Evolutionary conservation across 2,113 vertebrate genomes (phyloP).

Genomic region (Neolamprologus caudopunctatus): DNA sequence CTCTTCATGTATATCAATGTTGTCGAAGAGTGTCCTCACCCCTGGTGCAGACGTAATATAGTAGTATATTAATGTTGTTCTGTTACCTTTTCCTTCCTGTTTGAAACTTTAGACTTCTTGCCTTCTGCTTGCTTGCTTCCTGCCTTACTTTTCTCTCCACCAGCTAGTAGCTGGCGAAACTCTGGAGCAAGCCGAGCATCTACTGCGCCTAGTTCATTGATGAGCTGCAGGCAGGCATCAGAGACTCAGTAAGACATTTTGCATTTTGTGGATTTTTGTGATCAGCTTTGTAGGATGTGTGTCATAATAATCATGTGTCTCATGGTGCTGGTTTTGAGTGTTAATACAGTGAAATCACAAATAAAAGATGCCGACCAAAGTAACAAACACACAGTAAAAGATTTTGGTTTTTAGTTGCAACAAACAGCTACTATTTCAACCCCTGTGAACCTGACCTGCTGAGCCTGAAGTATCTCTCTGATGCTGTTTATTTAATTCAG

Average conservation of each 20-base stretch:
- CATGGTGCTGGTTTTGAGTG: not conserved
- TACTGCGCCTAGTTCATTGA: slow-evolving; percentile 72
- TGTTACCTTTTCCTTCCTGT: slow-evolving; percentile 32
- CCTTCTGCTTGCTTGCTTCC: not conserved
- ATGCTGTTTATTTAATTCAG: not conserved
- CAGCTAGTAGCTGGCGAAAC: slow-evolving; percentile 71
- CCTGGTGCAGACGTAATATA: not conserved
- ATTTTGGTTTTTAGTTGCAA: not conserved
- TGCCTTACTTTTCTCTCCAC: not conserved
- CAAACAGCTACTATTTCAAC: not conserved
- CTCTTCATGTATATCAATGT: not conserved
- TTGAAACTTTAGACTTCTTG: slow-evolving; percentile 49
- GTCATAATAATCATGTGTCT: not conserved
- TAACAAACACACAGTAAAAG: not conserved
- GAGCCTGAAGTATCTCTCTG: not conserved
- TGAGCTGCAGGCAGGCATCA: slow-evolving; percentile 35
- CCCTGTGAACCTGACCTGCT: not conserved
- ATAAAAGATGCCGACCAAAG: not conserved
- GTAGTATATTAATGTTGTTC: not conserved
- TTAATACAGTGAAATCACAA: not conserved
- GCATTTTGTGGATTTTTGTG: not conserved
- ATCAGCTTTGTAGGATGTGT: not conserved
- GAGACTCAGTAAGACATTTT: not conserved
- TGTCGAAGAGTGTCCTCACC: not conserved
- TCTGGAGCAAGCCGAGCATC: slow-evolving; percentile 79